A percentile compares a stretch with the other conserved stretches of the same genome.
These are phyloP conservation scores for Malurus cyaneus DNA, from an alignment of 2,113 vertebrate genomes.

Conservation along the genomic window DNA sequence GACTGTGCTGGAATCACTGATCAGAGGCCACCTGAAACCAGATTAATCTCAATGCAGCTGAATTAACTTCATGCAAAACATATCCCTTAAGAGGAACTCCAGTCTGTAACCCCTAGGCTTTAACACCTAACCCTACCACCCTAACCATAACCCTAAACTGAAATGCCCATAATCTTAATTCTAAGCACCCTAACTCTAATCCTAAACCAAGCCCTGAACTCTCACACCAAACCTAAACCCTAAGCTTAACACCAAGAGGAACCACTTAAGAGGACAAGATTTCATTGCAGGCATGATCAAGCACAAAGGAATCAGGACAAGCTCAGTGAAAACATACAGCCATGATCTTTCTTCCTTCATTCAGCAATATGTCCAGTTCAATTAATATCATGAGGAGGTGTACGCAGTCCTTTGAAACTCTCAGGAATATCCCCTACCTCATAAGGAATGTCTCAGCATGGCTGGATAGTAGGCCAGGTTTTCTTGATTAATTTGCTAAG, in stretches of 20 bases:
- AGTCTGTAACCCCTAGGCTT: background rate
- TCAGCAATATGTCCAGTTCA: background rate
- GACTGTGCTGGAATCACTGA: background rate
- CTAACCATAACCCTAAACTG: background rate
- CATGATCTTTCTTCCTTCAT: background rate
- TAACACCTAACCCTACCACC: background rate
- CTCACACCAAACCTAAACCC: background rate
- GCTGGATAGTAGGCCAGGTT: background rate
- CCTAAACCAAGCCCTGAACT: background rate
- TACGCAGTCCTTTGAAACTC: background rate
- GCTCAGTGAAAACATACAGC: background rate
- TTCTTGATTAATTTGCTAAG: background rate
- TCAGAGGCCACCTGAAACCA: background rate
- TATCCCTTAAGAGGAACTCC: background rate
- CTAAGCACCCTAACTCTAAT: background rate
- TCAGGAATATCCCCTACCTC: background rate
- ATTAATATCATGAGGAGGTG: background rate
- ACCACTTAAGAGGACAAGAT: background rate
- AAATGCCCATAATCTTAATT: background rate
- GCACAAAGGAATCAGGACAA: background rate
- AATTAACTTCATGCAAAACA: background rate
- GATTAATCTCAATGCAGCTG: background rate
- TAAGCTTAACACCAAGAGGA: background rate
- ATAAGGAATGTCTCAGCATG: fast-evolving
- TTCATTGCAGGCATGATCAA: background rate